Percentiles rank a stretch among this genome's conserved stretches.
phyloP scores from a whole-genome alignment of 2,888 invertebrate genomes.

The Folsomia manolachei region DNA sequence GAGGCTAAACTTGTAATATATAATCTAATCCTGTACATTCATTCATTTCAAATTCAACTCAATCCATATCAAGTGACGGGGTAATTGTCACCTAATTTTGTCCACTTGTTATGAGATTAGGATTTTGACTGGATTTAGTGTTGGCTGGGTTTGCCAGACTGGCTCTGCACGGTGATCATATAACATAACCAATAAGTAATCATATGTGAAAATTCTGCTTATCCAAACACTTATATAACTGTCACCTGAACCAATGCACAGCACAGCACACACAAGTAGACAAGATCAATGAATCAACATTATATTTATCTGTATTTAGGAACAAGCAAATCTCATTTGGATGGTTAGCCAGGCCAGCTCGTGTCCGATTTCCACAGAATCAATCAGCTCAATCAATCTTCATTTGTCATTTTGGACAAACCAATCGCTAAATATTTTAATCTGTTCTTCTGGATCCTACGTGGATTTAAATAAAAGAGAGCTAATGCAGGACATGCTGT shows the following conservation, averaged over 20 bases:
- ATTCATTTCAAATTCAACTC: constrained; percentile 22
- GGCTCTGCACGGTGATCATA: too few relatives aligned
- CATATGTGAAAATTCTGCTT: too few relatives aligned
- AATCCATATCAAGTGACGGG: constrained; percentile 16
- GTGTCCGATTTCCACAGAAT: not conserved
- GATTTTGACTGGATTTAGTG: not conserved
- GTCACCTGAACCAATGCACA: not conserved
- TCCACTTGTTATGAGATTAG: constrained; percentile 1
- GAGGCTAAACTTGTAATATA: constrained; percentile 29
- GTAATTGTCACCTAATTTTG: constrained; percentile 33
- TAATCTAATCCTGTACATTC: constrained; percentile 35
- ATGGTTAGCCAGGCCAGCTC: too few relatives aligned
- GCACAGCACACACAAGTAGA: not conserved
- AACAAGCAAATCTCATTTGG: not conserved
- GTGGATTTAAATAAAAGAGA: not conserved
- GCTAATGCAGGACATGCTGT: too few relatives aligned
- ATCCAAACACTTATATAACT: constrained; percentile 3
- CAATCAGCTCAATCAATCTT: constrained; percentile 11
- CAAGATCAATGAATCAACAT: not conserved
- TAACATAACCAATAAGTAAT: too few relatives aligned
- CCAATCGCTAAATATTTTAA: not conserved
- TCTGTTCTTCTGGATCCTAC: not conserved
- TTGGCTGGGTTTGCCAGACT: too few relatives aligned
- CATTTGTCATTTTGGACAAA: constrained; percentile 1
- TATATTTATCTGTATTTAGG: too few relatives aligned